These are phyloP conservation scores for Synergus itoensis DNA, from an alignment of 2,888 invertebrate species.

Conservation along the genomic window DNA sequence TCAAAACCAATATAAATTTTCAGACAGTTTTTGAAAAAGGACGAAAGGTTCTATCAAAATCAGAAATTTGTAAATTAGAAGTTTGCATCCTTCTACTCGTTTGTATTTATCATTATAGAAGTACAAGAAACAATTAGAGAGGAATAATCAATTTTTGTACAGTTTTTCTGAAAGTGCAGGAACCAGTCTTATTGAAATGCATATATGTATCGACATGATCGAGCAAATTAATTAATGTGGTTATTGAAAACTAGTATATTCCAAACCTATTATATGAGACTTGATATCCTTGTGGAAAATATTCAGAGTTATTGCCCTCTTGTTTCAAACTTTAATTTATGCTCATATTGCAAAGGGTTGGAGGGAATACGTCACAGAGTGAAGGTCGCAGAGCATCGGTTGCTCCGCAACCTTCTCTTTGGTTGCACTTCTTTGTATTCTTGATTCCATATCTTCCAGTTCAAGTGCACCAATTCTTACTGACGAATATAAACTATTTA, in stretches of 20 bases:
- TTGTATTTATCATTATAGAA: no score
- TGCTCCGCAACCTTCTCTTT: conserved; percentile 15
- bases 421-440: neutral
- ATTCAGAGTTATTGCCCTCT: neutral
- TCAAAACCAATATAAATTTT: no score
- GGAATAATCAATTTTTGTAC: neutral
- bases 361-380: conserved; percentile 7
- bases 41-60: no score
- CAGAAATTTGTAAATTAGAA: no score
- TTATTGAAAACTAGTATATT: neutral
- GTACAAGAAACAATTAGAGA: neutral
- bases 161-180: neutral
- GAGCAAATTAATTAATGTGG: neutral
- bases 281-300: neutral
- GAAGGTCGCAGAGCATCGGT: conserved; percentile 21
- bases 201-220: neutral
- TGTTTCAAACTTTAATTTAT: neutral
- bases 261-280: neutral
- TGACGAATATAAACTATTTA: neutral
- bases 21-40: no score
- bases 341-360: neutral
- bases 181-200: neutral
- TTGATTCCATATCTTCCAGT: no score
- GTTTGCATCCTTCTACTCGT: no score
- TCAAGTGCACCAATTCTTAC: neutral